Base-by-base conservation (phyloP, 64 coral and sea anemone genomes). In the Porites australiensis region DNA sequence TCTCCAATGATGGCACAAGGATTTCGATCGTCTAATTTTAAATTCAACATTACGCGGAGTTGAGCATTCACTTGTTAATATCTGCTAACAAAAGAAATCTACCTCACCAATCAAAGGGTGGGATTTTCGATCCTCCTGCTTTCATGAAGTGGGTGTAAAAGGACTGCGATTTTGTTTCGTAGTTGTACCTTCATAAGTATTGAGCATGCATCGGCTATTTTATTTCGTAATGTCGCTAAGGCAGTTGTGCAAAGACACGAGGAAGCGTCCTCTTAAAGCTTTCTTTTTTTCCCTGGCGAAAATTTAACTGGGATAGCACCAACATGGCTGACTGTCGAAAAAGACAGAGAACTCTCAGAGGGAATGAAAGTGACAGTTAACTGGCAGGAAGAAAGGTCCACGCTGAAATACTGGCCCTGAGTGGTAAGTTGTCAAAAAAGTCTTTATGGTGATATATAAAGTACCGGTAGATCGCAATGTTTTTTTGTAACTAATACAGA, bases 221-320 rank as follows among this genome's bases (percentile, higher is more conserved):
- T 4, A 66, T 66, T 66, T 66, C 3, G 64, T 66, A 14, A 66
- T 66, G 64, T 8, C 64, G 64, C 20, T 66, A 66, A 8, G 64
- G 64, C 9, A 66, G 64, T 66, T 66, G 64, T 66, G 64, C 20
- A 8, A 66, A 66, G 64, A 66, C 64, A 14, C 64, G 15, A 7
- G 4, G 1, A 66, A 66, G 64, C 64, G 64, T 66, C 64, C 64
- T 66, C 64, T 66, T 66, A 66, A 66, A 14, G 64, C 64, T 66
- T 66, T 66, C 14, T 66, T 66, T 16, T 66, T 66, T 66, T 66
- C 5, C 64, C 64, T 66, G 64, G 15, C 15, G 64, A 66, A 66
- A 66, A 66, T 66, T 66, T 16, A 66, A 66, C 64, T 66, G 64
- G 64, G 13, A 66, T 66, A 66, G 64, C 64, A 66, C 64, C 64